Evolutionary conservation across 2,113 vertebrate species (phyloP).

Genomic region (crab-eating macaque (Macaca fascicularis)): DNA sequence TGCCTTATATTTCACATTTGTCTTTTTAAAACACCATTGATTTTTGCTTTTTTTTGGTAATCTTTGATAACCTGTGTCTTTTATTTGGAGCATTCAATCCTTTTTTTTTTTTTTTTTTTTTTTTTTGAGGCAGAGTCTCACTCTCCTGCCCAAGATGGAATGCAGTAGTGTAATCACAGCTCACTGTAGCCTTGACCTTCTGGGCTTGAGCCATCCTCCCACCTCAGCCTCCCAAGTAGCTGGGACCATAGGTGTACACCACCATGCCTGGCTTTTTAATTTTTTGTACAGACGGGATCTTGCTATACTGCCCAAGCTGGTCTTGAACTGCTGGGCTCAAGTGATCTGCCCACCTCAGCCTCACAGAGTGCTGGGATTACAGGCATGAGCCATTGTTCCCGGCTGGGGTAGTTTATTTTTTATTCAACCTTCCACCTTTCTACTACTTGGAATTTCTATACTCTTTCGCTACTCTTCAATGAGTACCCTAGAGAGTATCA

Average conservation of each 20-base stretch:
- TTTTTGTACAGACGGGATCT: not conserved
- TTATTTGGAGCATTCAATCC: not conserved
- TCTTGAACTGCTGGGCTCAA: too few species aligned
- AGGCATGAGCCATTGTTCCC: too few species aligned
- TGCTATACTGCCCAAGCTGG: too few species aligned
- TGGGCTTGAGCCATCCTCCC: too few species aligned
- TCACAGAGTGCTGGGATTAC: too few species aligned
- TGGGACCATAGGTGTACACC: too few species aligned
- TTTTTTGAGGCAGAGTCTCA: not conserved
- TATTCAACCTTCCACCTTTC: not conserved
- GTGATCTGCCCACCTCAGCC: too few species aligned
- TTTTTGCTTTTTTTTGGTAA: not conserved
- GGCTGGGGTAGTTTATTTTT: too few species aligned
- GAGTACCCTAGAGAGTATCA: not conserved
- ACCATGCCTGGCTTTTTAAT: not conserved
- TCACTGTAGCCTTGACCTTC: too few species aligned
- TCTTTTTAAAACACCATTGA: not conserved
- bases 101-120: not conserved
- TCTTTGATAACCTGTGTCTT: slow-evolving; percentile 7
- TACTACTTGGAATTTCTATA: not conserved
- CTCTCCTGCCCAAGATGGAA: not conserved
- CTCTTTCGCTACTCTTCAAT: not conserved
- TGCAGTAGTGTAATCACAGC: too few species aligned
- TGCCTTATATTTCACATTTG: not conserved
- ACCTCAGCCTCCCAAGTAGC: too few species aligned